These are phyloP conservation scores for Coracias cyanogaster DNA, from an alignment of 2,797 vertebrate species.

Conservation along the genomic window DNA sequence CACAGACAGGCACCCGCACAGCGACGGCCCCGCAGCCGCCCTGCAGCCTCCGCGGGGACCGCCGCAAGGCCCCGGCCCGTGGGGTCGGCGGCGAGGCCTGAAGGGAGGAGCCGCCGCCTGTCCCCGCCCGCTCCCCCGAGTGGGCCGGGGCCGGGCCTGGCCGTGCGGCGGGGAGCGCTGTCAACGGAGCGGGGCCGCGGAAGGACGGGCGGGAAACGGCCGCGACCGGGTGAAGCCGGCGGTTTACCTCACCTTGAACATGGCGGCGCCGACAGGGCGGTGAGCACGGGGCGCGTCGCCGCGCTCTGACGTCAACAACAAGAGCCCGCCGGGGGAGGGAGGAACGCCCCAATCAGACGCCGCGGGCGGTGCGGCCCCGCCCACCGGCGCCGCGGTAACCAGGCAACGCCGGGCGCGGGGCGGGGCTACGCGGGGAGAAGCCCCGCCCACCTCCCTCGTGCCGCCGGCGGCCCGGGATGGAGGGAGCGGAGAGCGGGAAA, in stretches of 20 bases:
- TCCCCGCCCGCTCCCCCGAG: background rate
- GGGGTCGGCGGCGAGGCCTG: background rate
- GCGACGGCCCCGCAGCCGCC: no score
- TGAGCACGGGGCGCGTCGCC: background rate
- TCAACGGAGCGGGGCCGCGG: no score
- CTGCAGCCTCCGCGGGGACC: background rate
- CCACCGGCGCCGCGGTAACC: background rate
- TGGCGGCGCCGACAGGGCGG: background rate
- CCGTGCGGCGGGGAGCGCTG: background rate
- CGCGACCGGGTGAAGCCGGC: accelerated
- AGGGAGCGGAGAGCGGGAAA: background rate
- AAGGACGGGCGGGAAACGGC: background rate
- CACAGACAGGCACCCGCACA: no score
- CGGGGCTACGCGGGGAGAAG: background rate
- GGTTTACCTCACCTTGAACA: background rate
- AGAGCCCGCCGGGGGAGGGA: background rate
- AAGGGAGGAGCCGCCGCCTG: background rate
- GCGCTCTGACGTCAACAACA: background rate
- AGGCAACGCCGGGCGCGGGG: background rate
- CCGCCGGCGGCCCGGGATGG: no score
- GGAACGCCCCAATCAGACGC: accelerated
- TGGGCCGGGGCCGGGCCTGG: background rate
- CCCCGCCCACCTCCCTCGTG: background rate
- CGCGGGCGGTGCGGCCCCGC: background rate
- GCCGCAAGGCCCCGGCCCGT: background rate